Conservation (phyloP, 2,888 invertebrate genomes). For the Drosophila glabriapex region DNA sequence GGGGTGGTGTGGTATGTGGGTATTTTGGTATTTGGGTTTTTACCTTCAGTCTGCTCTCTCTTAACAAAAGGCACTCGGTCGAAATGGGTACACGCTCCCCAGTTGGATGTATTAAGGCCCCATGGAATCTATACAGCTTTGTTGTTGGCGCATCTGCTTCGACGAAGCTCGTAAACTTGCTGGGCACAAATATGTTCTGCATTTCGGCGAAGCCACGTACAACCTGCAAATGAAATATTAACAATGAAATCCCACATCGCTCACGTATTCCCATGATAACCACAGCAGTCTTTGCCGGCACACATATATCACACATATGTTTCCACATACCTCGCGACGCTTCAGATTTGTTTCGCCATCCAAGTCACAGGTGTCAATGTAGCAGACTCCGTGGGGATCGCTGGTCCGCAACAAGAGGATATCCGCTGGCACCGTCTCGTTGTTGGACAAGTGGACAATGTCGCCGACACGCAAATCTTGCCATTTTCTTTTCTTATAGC, state of each 20-base stretch:
- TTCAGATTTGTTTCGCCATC: constrained; percentile 99
- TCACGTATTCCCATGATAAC: constrained; percentile 38
- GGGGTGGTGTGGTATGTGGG: background rate
- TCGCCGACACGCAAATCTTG: constrained; percentile 96
- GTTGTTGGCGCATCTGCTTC: constrained; percentile 98
- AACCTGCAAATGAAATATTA: constrained; percentile 69
- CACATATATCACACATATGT: background rate
- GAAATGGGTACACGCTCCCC: constrained; percentile 92
- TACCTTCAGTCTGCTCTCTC: constrained; percentile 94
- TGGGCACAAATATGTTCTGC: constrained; percentile 91
- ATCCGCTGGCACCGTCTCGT: constrained; percentile 98
- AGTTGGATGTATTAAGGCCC: constrained; percentile 93
- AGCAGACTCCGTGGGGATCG: constrained; percentile 95
- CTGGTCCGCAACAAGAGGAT: constrained; percentile 95
- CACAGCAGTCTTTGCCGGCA: background rate
- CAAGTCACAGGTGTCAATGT: constrained; percentile 97
- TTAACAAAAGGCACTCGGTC: constrained; percentile 95
- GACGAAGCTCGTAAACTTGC: constrained; percentile 92
- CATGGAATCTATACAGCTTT: constrained; percentile 97
- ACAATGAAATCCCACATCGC: constrained; percentile 20
- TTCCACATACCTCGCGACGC: constrained; percentile 90
- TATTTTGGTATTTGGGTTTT: background rate
- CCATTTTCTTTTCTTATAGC: constrained; percentile 95
- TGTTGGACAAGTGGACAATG: constrained; percentile 97
- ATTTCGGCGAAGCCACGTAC: constrained; percentile 86